These are phyloP conservation scores for Hippoglossus stenolepis DNA, from an alignment of 2,113 vertebrate species.

Conservation along the genomic window DNA sequence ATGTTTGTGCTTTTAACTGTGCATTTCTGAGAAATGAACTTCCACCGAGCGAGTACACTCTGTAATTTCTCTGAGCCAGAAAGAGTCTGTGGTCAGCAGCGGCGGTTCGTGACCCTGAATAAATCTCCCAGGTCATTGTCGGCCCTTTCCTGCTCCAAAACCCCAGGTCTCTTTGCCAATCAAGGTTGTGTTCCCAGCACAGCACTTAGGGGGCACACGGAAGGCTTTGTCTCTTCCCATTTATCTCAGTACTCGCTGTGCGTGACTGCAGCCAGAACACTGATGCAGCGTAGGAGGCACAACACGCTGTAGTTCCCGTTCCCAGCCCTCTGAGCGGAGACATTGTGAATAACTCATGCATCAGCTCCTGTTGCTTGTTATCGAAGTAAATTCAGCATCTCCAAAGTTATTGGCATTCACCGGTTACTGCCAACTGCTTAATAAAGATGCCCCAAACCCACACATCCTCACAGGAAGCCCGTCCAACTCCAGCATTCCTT, in stretches of 20 bases:
- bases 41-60: slow-evolving; percentile 1
- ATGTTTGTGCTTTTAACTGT: slow-evolving; percentile 15
- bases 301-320: slow-evolving; percentile 46
- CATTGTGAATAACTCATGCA: slow-evolving; percentile 53
- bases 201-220: slow-evolving; percentile 68
- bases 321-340: slow-evolving; percentile 45
- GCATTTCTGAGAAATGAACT: slow-evolving; percentile 22
- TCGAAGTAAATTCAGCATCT: slow-evolving; percentile 42
- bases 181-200: slow-evolving; percentile 71
- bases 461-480: slow-evolving; percentile 16
- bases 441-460: slow-evolving; percentile 34
- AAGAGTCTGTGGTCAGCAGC: slow-evolving; percentile 53
- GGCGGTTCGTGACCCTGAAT: slow-evolving; percentile 66
- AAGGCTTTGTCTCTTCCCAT: slow-evolving; percentile 81
- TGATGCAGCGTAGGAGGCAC: slow-evolving; percentile 64
- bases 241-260: slow-evolving; percentile 72
- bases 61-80: slow-evolving; percentile 29
- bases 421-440: slow-evolving; percentile 40
- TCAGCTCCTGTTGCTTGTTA: slow-evolving; percentile 58
- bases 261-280: slow-evolving; percentile 69
- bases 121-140: slow-evolving; percentile 59
- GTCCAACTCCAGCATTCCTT: slow-evolving; percentile 40
- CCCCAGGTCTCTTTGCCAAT: slow-evolving; percentile 69
- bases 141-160: slow-evolving; percentile 63
- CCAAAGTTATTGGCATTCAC: slow-evolving; percentile 39